These are phyloP conservation scores for Fukomys damarensis DNA, from an alignment of 2,113 vertebrate genomes.

Conservation along the genomic window DNA sequence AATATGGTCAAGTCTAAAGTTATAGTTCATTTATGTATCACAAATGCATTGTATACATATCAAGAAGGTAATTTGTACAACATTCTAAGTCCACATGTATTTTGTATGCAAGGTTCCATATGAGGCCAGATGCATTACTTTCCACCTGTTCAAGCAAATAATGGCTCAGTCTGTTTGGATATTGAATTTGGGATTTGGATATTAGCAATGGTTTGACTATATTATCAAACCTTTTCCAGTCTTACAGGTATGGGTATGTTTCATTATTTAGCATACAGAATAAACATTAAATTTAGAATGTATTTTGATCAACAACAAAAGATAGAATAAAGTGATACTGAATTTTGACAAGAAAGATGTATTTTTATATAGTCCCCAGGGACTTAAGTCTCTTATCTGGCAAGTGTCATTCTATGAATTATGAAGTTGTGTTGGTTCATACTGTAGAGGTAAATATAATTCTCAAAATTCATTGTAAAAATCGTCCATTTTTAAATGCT, in stretches of 20 bases:
- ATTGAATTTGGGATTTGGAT: not conserved
- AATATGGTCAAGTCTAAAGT: not conserved
- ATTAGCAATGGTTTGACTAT: not conserved
- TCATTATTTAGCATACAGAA: not conserved
- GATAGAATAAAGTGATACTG: not conserved
- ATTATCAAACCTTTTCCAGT: not conserved
- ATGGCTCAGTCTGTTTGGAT: not conserved
- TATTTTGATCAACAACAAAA: not conserved
- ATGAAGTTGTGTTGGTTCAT: not conserved
- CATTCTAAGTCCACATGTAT: not conserved
- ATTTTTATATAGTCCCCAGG: not conserved
- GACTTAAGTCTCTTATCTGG: not conserved
- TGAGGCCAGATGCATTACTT: not conserved
- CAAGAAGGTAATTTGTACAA: not conserved
- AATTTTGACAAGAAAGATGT: not conserved
- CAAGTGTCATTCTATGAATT: not conserved
- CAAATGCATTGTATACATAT: not conserved
- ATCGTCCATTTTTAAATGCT: not conserved
- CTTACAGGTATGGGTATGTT: not conserved
- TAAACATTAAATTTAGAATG: not conserved
- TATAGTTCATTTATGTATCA: not conserved
- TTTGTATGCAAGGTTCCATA: not conserved
- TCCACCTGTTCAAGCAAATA: fast-evolving
- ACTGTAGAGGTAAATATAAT: not conserved
- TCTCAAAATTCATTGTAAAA: not conserved